phyloP scores from a whole-genome alignment of 2,113 vertebrate genomes.

The Trachemys scripta region DNA sequence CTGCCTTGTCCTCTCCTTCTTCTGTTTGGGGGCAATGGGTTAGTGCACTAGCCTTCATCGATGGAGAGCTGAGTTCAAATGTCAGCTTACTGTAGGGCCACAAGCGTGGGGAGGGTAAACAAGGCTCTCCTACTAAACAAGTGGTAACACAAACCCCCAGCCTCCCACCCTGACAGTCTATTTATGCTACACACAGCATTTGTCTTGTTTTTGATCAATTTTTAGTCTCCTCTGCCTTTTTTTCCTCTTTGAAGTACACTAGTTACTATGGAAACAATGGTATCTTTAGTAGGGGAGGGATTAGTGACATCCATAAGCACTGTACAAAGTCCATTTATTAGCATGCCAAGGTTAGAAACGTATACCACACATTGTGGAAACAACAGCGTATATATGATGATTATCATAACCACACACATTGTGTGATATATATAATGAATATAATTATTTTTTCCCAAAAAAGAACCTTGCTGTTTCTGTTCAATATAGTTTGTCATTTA shows the following conservation, averaged over 20 bases:
- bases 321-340: constrained; percentile 1
- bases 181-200: neutral
- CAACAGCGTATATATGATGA: neutral
- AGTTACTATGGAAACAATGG: constrained; percentile 71
- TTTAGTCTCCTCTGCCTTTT: neutral
- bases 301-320: neutral
- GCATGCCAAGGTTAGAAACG: constrained; percentile 19
- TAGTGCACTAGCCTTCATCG: neutral
- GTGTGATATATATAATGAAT: neutral
- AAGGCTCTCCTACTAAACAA: neutral
- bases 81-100: neutral
- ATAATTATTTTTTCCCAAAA: neutral
- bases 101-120: neutral
- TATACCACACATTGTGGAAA: neutral
- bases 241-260: neutral
- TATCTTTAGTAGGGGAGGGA: constrained; percentile 47
- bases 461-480: neutral
- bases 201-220: neutral
- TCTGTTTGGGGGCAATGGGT: neutral
- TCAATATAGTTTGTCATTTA: neutral
- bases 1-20: neutral
- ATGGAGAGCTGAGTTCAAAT: neutral
- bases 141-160: neutral
- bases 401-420: neutral
- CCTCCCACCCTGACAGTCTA: neutral